Conservation (phyloP, 2,888 invertebrate species). For the Drosophila atripex region DNA sequence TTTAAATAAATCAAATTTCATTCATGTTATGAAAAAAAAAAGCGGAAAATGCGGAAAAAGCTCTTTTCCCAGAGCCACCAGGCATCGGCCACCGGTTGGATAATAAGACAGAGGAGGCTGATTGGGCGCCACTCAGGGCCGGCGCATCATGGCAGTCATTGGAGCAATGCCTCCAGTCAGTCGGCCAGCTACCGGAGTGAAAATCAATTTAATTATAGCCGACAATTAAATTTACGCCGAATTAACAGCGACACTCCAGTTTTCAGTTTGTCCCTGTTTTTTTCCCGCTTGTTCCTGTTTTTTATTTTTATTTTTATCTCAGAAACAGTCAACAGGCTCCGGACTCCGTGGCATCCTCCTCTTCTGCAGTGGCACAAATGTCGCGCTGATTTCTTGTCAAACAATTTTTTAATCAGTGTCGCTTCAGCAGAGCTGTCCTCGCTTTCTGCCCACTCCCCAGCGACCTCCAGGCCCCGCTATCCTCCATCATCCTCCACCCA, state of each 20-base stretch:
- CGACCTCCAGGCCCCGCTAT: neutral
- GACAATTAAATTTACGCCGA: slow-evolving; percentile 79
- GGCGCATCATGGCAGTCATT: slow-evolving; percentile 19
- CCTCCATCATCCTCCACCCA: neutral
- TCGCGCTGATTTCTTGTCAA: slow-evolving; percentile 78
- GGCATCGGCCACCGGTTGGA: neutral
- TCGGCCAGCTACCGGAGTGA: slow-evolving; percentile 51
- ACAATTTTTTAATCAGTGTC: slow-evolving; percentile 79
- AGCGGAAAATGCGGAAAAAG: slow-evolving; percentile 19
- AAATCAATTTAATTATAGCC: slow-evolving; percentile 79
- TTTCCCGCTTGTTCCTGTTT: neutral
- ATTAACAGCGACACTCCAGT: slow-evolving; percentile 71
- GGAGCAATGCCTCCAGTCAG: slow-evolving; percentile 36
- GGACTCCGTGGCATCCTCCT: slow-evolving; percentile 5
- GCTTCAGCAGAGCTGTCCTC: slow-evolving; percentile 68
- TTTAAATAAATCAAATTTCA: slow-evolving; percentile 38
- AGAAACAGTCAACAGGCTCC: slow-evolving; percentile 26
- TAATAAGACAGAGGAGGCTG: slow-evolving; percentile 48
- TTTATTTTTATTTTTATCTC: slow-evolving; percentile 13
- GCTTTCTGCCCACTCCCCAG: slow-evolving; percentile 5
- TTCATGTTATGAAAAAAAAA: slow-evolving; percentile 6
- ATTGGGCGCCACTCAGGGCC: slow-evolving; percentile 61
- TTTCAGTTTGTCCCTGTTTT: slow-evolving; percentile 30
- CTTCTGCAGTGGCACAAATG: slow-evolving; percentile 59
- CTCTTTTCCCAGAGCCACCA: slow-evolving; percentile 1